Percentiles rank a stretch among this genome's conserved stretches.
These are phyloP conservation scores for Tympanoctomys barrerae DNA, from an alignment of 2,797 vertebrate species.

Conservation along the genomic window DNA sequence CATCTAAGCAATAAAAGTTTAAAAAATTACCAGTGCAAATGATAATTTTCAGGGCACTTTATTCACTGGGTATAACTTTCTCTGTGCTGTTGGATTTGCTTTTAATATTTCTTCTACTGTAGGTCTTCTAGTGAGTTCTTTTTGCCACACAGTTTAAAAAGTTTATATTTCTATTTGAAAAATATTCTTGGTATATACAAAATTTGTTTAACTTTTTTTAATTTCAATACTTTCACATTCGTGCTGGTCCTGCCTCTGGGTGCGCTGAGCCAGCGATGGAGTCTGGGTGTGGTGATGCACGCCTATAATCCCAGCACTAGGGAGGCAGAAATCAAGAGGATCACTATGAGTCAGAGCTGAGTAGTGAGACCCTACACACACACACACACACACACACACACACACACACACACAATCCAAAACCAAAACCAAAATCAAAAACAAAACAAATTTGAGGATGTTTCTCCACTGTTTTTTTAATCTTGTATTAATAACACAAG, in stretches of 20 bases:
- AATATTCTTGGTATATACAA: slow-evolving; percentile 10
- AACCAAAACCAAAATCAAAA: no score
- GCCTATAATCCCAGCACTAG: no score
- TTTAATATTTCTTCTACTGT: slow-evolving; percentile 23
- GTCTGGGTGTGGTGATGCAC: no score
- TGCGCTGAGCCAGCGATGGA: no score
- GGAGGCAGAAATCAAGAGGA: no score
- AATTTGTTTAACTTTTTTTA: slow-evolving; percentile 10
- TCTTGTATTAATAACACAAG: slow-evolving; percentile 21
- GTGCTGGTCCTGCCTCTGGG: no score
- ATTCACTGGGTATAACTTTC: slow-evolving; percentile 25
- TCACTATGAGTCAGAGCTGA: no score
- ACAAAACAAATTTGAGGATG: background rate
- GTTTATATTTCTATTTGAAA: slow-evolving; percentile 37
- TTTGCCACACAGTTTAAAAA: background rate
- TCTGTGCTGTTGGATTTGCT: background rate
- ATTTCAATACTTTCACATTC: no score
- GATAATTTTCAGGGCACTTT: slow-evolving; percentile 49
- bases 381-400: no score
- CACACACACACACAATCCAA: no score
- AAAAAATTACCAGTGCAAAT: slow-evolving; percentile 12
- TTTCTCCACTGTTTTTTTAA: background rate
- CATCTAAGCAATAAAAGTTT: background rate
- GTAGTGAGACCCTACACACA: no score
- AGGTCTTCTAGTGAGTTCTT: slow-evolving; percentile 48